These are phyloP conservation scores for roundworm (Caenorhabditis elegans) DNA, from an alignment of 1,140 invertebrate genomes.

Conservation along the genomic window WBcel235 BX284602.5:12420001-12420500, in stretches of 20 bases:
- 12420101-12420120: neutral
- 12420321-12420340: neutral
- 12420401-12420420: neutral
- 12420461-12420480: neutral
- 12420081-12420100: too few species aligned
- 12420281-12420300: too few species aligned
- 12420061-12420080: too few species aligned
- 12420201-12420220: neutral
- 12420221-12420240: neutral
- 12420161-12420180: neutral
- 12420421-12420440: neutral
- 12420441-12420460: neutral
- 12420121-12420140: neutral
- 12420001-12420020: too few species aligned
- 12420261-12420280: neutral
- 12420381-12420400: neutral
- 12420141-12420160: neutral
- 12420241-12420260: neutral
- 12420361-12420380: neutral
- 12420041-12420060: too few species aligned
- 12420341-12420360: neutral
- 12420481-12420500: neutral
- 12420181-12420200: neutral
- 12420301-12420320: neutral
- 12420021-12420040: too few species aligned